Evolutionary conservation across 2,113 vertebrate species (phyloP), one percentile per base, ranked within the genome.

Genomic region (Poeciliopsis occidentalis): DNA sequence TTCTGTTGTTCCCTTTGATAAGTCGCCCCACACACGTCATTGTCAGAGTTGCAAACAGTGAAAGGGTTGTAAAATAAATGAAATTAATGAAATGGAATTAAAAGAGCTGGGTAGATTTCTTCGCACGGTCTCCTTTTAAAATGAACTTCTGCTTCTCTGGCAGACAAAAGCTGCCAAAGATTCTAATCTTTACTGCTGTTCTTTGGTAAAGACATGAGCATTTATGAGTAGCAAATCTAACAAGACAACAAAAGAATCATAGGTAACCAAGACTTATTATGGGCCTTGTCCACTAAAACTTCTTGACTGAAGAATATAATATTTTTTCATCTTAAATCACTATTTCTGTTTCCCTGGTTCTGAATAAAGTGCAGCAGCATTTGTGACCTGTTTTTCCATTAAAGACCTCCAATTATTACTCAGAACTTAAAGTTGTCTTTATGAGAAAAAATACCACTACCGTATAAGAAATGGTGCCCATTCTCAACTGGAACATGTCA

Each of bases 1-100:
- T 5, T 60, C 37, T 78, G 57, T 79, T 66, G 17, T 31, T 51
- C 51, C 61, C 62, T 64, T 37, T 60, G 71, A 75, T 80, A 78
- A 84, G 69, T 73, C 71, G 60, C 62, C 66, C 74, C 24, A 75
- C 41, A 30, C 75, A 64, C 74, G 88, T 78, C 73, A 75, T 83
- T 78, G 85, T 81, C 73, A 60, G 64, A 78, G 12, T 60, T n/a
- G 34, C 63, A 64, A 64, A 64, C 65, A 57, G 51, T 86, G 75
- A 88, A 71, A 67, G 64, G 74, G 57, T 76, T 81, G 77, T 57
- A 75, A 85, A 87, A 86, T 62, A 79, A 62, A 85, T 85, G 71
- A 54, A 54, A 54, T 54, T 1, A 54, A 57, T 24, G 19, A n/a
- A 57, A 57, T 24, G 1, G 11, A 54, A 57, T n/a, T n/a, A n/a